phyloP scores from a whole-genome alignment of 1,140 invertebrate species.

The Samia ricini region DNA sequence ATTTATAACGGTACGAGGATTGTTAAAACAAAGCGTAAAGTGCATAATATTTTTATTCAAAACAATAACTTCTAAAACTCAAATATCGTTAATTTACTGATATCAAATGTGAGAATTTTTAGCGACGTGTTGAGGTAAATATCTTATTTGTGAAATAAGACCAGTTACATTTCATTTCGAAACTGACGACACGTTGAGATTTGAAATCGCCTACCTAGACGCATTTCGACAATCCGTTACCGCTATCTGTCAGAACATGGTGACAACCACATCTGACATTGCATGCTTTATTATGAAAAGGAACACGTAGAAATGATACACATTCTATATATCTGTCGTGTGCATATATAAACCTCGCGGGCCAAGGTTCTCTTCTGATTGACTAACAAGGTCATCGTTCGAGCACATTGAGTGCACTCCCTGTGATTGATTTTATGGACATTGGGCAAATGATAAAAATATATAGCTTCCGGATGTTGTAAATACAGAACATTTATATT shows the following conservation, averaged over 20 bases:
- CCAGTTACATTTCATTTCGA: neutral
- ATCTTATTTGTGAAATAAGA: too few relatives aligned
- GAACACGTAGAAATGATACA: slow-evolving; percentile 20
- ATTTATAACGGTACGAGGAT: too few relatives aligned
- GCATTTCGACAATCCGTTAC: neutral
- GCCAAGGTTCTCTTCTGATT: slow-evolving; percentile 21
- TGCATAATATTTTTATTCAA: too few relatives aligned
- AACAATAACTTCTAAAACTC: too few relatives aligned
- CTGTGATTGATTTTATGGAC: slow-evolving; percentile 4
- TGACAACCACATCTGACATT: slow-evolving; percentile 21
- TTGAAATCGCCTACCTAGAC: slow-evolving; percentile 18
- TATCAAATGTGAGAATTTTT: too few relatives aligned
- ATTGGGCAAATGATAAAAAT: neutral
- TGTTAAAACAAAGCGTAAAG: too few relatives aligned
- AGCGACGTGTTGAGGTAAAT: too few relatives aligned
- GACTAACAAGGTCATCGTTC: slow-evolving; percentile 17
- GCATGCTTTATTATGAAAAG: slow-evolving; percentile 24
- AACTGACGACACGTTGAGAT: neutral
- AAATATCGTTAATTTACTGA: too few relatives aligned
- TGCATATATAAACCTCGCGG: slow-evolving; percentile 13
- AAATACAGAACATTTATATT: slow-evolving; percentile 4
- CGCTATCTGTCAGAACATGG: slow-evolving; percentile 4
- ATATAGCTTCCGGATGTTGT: slow-evolving; percentile 3
- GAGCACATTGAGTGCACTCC: slow-evolving; percentile 3
- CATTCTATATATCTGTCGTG: slow-evolving; percentile 20